Conservation (phyloP, 1,140 invertebrate genomes). For the Sycobia sp. region DNA sequence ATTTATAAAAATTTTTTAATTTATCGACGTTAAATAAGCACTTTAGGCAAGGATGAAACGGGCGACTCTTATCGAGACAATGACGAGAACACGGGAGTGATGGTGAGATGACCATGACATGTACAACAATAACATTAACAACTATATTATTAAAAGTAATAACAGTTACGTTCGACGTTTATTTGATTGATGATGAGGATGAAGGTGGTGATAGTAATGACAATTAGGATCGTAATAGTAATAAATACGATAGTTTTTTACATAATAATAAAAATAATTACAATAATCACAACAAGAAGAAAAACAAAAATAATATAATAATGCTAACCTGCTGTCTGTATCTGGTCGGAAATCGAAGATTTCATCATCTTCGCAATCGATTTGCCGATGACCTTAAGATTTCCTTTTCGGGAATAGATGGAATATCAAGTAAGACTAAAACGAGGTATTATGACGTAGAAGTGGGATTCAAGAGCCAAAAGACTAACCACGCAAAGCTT, state of each 20-base stretch:
- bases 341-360: no score
- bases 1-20: background rate
- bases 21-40: conserved; percentile 1
- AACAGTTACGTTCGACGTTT: background rate
- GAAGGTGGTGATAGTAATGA: no score
- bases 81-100: conserved; percentile 10
- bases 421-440: no score
- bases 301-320: conserved; percentile 21
- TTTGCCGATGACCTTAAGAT: no score
- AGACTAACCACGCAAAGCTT: no score
- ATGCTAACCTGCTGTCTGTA: no score
- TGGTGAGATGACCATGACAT: conserved; percentile 20
- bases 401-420: no score
- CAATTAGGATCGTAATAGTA: no score
- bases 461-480: no score
- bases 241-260: conserved; percentile 1
- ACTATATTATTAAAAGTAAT: background rate
- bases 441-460: no score
- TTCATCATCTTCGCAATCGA: no score
- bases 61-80: background rate
- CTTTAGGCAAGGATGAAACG: conserved; percentile 4
- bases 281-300: conserved; percentile 10
- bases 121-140: conserved; percentile 23
- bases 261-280: conserved; percentile 12
- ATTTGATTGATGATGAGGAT: no score